Base-by-base conservation (phyloP, 1,140 invertebrate species). In the Rhizoglyphus robini region DNA sequence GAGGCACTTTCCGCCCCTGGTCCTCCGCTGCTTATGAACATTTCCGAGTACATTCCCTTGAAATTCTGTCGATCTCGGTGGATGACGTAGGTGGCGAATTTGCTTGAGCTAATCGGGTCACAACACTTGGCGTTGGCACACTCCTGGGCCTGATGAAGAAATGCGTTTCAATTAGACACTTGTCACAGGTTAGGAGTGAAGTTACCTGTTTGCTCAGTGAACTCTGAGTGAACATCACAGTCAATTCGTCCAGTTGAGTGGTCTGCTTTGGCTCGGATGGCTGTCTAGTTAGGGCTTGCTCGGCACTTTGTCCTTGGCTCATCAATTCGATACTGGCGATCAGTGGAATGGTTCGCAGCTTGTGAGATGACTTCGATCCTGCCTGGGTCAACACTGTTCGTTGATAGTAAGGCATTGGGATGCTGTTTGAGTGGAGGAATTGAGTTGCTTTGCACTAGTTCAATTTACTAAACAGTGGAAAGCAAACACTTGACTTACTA, bases 281-380 rank as follows among this genome's bases (percentile, higher is more conserved):
- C 15, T 27, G 8, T 32, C 20, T 25, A 20, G 23, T 32, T 23
- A 54, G 20, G 8, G 51, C 51, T 32, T 32, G 8, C 8, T 8
- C 51, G 8, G 51, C 23, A 8, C 20, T 54, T 23, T 54, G 8
- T 32, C 31, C 51, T 32, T 54, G 51, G 8, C 15, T 32, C 8
- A 54, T 54, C 51, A 54, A 27, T 25, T 54, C 51, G 8, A 5
- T 23, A 54, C 51, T 54, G 8, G 8, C 31, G 8, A 54, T 32
- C 51, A 54, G 20, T 32, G 51, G 51, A 54, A 54, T 54, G 20
- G 51, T 54, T 25, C 51, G 51, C n/a, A n/a, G n/a, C n/a, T n/a
- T n/a, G n/a, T n/a, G n/a, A n/a, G n/a, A n/a, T n/a, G n/a, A n/a
- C n/a, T n/a, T n/a, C n/a, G n/a, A n/a, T n/a, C n/a, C n/a, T n/a